Evolutionary conservation across 2,888 invertebrate species (phyloP).

Genomic region (Lydus trimaculatus): DNA sequence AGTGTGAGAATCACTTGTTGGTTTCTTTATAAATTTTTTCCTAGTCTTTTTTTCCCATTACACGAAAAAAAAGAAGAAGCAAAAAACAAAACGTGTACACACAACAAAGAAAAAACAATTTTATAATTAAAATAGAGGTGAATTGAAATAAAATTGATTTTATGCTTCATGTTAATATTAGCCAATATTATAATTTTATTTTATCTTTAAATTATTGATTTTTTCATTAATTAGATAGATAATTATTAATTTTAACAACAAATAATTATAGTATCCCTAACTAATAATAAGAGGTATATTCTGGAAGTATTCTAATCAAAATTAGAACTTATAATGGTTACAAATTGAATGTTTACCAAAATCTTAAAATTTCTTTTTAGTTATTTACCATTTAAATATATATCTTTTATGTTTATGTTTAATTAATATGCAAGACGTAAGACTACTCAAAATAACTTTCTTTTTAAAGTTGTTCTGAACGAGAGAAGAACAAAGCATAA

Average conservation of each 20-base stretch:
- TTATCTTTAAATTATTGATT: neutral
- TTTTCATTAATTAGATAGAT: neutral
- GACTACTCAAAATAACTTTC: constrained; percentile 22
- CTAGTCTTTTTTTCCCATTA: neutral
- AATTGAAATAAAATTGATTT: too few relatives aligned
- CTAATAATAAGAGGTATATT: too few relatives aligned
- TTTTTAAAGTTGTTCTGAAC: constrained; percentile 16
- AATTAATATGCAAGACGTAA: constrained; percentile 22
- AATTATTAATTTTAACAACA: neutral
- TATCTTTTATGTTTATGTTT: constrained; percentile 1
- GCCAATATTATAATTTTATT: too few relatives aligned
- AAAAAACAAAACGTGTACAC: too few relatives aligned
- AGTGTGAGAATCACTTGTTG: constrained; percentile 27
- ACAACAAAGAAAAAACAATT: constrained; percentile 11
- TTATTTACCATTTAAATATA: constrained; percentile 5
- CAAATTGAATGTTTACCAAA: constrained; percentile 1
- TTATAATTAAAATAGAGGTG: too few relatives aligned
- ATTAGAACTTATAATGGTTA: neutral
- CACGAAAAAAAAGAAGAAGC: too few relatives aligned
- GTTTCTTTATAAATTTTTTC: neutral
- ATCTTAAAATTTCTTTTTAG: neutral
- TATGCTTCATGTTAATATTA: neutral
- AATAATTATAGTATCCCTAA: neutral
- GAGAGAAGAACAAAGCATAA: constrained; percentile 18
- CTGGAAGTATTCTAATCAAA: neutral